Conservation (phyloP, 1,140 invertebrate species). For the Drosophila burlai region DNA sequence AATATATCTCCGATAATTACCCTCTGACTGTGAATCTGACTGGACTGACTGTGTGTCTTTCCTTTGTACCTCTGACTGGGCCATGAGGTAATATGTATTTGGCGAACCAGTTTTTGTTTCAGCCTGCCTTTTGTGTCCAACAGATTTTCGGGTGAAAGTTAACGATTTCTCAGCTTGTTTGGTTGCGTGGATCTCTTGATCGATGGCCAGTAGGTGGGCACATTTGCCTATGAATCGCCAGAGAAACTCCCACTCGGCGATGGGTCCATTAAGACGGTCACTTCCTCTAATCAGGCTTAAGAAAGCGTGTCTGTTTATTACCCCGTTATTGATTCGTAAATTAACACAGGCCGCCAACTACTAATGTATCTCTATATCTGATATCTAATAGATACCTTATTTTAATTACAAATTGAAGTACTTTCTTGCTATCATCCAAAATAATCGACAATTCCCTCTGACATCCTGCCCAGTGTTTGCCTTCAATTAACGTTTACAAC, state of each 20-base stretch:
- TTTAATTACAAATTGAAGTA: not conserved
- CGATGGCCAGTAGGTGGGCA: constrained; percentile 63
- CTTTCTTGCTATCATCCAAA: not conserved
- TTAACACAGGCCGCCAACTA: not conserved
- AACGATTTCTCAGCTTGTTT: constrained; percentile 38
- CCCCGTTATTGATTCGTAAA: constrained; percentile 3
- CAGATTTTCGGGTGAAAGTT: constrained; percentile 69
- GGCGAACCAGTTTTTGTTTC: constrained; percentile 68
- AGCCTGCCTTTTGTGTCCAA: constrained; percentile 23
- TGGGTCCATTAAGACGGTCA: constrained; percentile 15
- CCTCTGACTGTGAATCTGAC: constrained; percentile 10
- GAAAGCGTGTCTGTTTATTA: constrained; percentile 5
- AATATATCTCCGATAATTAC: constrained; percentile 35
- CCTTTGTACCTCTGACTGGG: constrained; percentile 16
- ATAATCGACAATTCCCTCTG: constrained; percentile 35
- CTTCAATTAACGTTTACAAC: constrained; percentile 73
- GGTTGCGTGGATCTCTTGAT: constrained; percentile 53
- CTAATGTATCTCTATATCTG: no score
- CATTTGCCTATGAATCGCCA: constrained; percentile 26
- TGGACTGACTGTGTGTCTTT: not conserved
- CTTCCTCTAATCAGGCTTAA: constrained; percentile 13
- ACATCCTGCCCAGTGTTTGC: constrained; percentile 23
- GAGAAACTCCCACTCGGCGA: constrained; percentile 26
- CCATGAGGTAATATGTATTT: constrained; percentile 72
- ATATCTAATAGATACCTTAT: not conserved